Conservation (phyloP, 2,113 vertebrate genomes). For the Gasterosteus nipponicus region DNA sequence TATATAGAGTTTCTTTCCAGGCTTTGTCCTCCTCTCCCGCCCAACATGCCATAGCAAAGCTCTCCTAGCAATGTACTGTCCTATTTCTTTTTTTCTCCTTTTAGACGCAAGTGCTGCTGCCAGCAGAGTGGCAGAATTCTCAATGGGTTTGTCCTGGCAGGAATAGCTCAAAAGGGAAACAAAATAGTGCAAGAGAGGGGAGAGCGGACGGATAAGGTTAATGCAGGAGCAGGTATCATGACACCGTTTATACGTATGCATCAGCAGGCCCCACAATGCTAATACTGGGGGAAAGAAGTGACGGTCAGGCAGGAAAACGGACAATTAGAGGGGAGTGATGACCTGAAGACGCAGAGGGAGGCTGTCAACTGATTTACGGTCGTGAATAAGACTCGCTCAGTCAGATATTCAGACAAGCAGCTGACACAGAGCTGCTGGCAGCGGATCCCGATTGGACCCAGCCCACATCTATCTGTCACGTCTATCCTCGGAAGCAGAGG, state of each 20-base stretch:
- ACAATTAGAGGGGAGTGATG: constrained; percentile 48
- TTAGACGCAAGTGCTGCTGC: constrained; percentile 13
- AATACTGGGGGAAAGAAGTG: constrained; percentile 22
- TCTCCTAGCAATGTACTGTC: constrained; percentile 10
- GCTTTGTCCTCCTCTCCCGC: constrained; percentile 11
- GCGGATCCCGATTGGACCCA: constrained; percentile 26
- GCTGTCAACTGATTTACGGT: constrained; percentile 52
- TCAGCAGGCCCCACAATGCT: constrained; percentile 3
- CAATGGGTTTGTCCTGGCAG: constrained; percentile 1
- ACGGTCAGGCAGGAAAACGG: constrained; percentile 29
- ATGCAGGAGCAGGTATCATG: neutral
- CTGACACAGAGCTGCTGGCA: constrained; percentile 54
- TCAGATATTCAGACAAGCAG: constrained; percentile 56
- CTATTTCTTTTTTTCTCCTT: constrained; percentile 29
- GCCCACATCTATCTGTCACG: constrained; percentile 39
- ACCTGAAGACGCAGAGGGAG: constrained; percentile 34
- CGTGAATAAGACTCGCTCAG: constrained; percentile 26
- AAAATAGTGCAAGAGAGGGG: neutral
- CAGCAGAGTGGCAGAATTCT: neutral
- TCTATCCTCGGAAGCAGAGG: constrained; percentile 47
- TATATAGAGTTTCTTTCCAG: constrained; percentile 12
- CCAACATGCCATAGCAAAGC: neutral
- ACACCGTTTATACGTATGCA: constrained; percentile 10
- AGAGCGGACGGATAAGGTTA: neutral
- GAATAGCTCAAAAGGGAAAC: neutral